Conservation (phyloP, 2,888 invertebrate species). For the Chloroclystis v-ata region DNA sequence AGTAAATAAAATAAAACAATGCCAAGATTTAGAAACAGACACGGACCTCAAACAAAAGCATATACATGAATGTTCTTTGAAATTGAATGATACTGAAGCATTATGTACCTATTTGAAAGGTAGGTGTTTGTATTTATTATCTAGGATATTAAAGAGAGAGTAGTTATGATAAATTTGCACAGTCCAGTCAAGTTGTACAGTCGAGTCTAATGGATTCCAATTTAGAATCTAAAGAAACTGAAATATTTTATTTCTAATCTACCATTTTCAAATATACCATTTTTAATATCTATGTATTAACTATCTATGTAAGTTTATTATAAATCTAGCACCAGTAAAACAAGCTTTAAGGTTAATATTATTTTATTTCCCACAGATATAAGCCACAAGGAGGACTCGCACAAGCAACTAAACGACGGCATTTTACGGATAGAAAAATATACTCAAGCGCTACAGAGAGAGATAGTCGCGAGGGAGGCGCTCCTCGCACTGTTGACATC, state of each 20-base stretch:
- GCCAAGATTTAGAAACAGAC: constrained; percentile 84
- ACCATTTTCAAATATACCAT: no score
- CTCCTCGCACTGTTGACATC: constrained; percentile 87
- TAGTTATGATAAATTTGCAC: no score
- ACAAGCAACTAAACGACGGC: constrained; percentile 90
- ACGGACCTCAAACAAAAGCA: constrained; percentile 84
- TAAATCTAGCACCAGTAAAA: no score
- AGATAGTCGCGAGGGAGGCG: constrained; percentile 88
- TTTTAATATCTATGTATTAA: no score
- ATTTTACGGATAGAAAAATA: constrained; percentile 88
- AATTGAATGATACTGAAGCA: constrained; percentile 86
- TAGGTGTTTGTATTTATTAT: constrained; percentile 41
- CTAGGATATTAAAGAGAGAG: no score
- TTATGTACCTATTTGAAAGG: constrained; percentile 90
- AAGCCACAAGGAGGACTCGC: constrained; percentile 90
- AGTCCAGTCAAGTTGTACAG: no score
- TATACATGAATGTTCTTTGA: constrained; percentile 83
- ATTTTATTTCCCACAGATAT: constrained; percentile 78
- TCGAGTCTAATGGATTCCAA: no score
- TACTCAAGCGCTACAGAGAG: constrained; percentile 87
- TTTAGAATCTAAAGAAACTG: no score
- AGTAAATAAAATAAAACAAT: constrained; percentile 85
- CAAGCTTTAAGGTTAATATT: no score
- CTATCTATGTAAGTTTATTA: no score
- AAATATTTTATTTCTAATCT: no score